phyloP scores from a whole-genome alignment of 2,113 vertebrate genomes.

The Galeopterus variegatus region DNA sequence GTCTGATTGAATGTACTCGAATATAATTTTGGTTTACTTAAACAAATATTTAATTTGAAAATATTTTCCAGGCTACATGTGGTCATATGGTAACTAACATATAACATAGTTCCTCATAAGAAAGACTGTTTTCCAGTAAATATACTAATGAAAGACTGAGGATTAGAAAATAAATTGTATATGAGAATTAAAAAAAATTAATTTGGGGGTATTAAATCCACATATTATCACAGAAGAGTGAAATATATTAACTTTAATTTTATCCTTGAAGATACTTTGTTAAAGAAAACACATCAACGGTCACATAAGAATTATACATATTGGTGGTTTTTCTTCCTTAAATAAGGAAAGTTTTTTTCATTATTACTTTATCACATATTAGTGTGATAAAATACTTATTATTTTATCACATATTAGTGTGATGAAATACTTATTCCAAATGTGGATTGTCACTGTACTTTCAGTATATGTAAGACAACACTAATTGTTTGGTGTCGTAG shows the following conservation, averaged over 20 bases:
- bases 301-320: neutral
- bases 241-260: neutral
- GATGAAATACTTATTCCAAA: neutral
- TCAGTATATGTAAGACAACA: neutral
- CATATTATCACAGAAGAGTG: neutral
- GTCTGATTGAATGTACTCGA: slow-evolving; percentile 47
- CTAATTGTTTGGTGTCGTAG: neutral
- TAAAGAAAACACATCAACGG: neutral
- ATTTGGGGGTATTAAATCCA: neutral
- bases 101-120: neutral
- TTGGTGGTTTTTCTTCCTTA: neutral
- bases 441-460: neutral
- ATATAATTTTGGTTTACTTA: slow-evolving; percentile 66
- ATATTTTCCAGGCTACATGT: slow-evolving; percentile 49
- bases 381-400: neutral
- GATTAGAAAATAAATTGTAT: slow-evolving; percentile 32
- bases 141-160: neutral
- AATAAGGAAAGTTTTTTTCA: neutral
- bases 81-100: slow-evolving; percentile 23
- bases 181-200: neutral
- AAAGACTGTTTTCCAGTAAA: slow-evolving; percentile 26
- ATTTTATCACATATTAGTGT: neutral
- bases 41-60: slow-evolving; percentile 68
- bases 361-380: neutral
- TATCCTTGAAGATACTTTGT: neutral